Evolutionary conservation across 2,888 invertebrate species (phyloP).

Genomic region (Drosophila subsilvestris): DNA sequence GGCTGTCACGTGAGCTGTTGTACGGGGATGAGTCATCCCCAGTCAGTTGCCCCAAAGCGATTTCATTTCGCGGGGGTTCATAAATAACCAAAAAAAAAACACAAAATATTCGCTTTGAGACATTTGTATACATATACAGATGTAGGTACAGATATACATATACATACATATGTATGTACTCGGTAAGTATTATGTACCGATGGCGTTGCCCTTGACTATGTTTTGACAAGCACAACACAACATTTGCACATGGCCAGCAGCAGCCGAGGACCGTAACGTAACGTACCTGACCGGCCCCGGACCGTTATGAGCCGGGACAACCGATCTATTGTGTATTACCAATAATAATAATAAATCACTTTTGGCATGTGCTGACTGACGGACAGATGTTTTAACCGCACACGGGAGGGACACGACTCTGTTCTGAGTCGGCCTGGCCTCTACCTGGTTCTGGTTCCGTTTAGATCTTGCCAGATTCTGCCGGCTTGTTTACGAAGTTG

Average conservation of each 20-base stretch:
- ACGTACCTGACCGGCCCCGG: neutral
- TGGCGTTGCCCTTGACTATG: conserved; percentile 67
- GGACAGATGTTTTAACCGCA: conserved; percentile 43
- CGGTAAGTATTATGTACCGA: neutral
- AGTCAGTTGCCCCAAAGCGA: conserved; percentile 48
- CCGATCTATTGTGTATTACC: conserved; percentile 42
- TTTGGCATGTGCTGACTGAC: conserved; percentile 50
- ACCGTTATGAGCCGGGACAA: conserved; percentile 52
- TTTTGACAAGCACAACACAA: conserved; percentile 47
- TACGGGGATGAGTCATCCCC: conserved; percentile 50
- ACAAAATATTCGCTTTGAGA: conserved; percentile 33
- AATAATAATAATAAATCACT: conserved; percentile 31
- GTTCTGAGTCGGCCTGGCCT: conserved; percentile 12
- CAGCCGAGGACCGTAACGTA: neutral
- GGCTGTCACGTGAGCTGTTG: conserved; percentile 54
- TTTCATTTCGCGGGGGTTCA: conserved; percentile 32
- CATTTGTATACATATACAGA: conserved; percentile 5
- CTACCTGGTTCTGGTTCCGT: conserved; percentile 50
- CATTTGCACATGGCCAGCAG: conserved; percentile 24
- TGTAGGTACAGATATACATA: neutral
- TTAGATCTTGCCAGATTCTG: conserved; percentile 47
- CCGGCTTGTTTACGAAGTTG: conserved; percentile 60
- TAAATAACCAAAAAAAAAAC: conserved; percentile 29
- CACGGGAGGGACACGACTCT: conserved; percentile 1
- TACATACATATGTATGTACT: too few species aligned